These are phyloP conservation scores for Lophura nycthemera DNA, from an alignment of 2,113 vertebrate species.

Conservation along the genomic window DNA sequence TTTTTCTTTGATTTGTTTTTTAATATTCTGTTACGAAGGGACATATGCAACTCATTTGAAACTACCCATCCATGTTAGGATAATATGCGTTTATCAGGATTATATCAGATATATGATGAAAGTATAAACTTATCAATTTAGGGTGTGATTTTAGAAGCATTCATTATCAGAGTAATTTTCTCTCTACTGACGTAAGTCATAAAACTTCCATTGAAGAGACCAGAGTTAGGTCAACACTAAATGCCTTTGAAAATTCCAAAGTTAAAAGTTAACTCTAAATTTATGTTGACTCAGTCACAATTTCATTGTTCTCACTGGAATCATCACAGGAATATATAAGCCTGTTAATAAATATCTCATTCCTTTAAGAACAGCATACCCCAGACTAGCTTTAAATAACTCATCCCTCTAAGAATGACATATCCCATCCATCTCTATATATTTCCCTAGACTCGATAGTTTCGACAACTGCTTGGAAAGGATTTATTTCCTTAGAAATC, in stretches of 20 bases:
- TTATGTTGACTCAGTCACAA: slow-evolving; percentile 32
- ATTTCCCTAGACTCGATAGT: slow-evolving; percentile 66
- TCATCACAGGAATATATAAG: slow-evolving; percentile 48
- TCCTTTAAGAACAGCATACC: slow-evolving; percentile 45
- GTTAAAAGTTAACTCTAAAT: slow-evolving; percentile 51
- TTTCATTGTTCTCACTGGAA: slow-evolving; percentile 58
- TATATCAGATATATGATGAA: neutral
- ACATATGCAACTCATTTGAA: neutral
- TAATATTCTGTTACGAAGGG: neutral
- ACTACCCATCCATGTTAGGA: neutral
- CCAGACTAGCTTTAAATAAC: slow-evolving; percentile 61
- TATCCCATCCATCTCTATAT: slow-evolving; percentile 52
- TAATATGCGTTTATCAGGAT: neutral
- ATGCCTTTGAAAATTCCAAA: slow-evolving; percentile 25
- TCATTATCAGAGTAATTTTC: neutral
- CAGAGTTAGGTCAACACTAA: neutral
- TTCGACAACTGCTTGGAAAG: slow-evolving; percentile 62
- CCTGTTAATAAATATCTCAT: slow-evolving; percentile 64
- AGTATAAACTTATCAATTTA: neutral
- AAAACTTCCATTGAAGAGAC: neutral
- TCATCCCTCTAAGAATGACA: slow-evolving; percentile 65
- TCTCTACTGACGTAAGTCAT: neutral
- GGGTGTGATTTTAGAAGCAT: neutral
- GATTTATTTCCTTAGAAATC: slow-evolving; percentile 69
- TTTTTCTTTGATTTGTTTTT: neutral